These are phyloP conservation scores for Progne subis DNA, from an alignment of 2,113 vertebrate species.

Conservation along the genomic window DNA sequence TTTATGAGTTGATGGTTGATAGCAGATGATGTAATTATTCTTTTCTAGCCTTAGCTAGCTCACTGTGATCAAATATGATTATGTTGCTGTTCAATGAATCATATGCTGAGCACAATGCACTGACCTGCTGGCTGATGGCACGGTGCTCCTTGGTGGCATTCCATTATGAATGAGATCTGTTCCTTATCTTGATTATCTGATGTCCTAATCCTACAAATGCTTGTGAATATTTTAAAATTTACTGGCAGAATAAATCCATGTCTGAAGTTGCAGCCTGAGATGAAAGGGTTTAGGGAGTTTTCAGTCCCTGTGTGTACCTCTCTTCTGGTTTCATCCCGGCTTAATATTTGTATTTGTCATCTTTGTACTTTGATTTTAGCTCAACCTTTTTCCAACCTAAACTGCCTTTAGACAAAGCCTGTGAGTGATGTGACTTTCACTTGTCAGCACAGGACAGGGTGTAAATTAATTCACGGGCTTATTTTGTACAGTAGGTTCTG, in stretches of 20 bases:
- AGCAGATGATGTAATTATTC: not conserved
- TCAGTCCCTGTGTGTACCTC: not conserved
- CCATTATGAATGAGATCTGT: not conserved
- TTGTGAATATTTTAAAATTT: not conserved
- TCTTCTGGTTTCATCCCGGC: not conserved
- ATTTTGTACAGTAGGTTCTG: not conserved
- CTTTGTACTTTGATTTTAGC: not conserved
- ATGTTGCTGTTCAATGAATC: not conserved
- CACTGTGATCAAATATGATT: not conserved
- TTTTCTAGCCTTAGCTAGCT: not conserved
- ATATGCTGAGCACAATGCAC: not conserved
- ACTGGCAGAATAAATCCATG: not conserved
- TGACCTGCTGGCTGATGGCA: not conserved
- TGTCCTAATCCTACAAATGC: not conserved
- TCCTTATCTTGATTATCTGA: not conserved
- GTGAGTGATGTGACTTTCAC: not conserved
- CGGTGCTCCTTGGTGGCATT: accelerated
- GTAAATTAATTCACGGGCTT: not conserved
- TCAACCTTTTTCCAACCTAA: not conserved
- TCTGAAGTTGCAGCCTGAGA: not conserved
- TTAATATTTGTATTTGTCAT: not conserved
- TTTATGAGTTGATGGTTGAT: conserved; percentile 8
- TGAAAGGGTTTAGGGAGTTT: not conserved
- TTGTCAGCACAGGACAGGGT: not conserved
- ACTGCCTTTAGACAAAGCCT: not conserved